A percentile compares a stretch with the other conserved stretches of the same genome.
phyloP scores from a whole-genome alignment of 1,140 invertebrate genomes.

The Eurosta solidaginis region DNA sequence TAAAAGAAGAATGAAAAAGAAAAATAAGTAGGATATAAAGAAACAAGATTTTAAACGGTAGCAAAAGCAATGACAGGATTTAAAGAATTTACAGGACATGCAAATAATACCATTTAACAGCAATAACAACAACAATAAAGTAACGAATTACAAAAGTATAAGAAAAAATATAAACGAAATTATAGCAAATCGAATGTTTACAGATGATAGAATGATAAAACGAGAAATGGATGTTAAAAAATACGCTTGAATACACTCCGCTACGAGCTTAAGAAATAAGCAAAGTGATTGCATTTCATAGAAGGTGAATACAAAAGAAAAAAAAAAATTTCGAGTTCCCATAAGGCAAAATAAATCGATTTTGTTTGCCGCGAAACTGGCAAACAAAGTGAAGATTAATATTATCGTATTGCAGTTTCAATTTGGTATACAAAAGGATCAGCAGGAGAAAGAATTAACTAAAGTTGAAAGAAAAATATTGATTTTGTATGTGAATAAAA shows the following conservation, averaged over 20 bases:
- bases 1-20: background rate
- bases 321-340: background rate
- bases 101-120: background rate
- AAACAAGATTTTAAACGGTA: background rate
- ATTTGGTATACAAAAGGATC: too few relatives aligned
- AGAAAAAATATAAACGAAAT: constrained; percentile 19
- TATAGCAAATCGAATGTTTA: constrained; percentile 6
- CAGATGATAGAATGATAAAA: background rate
- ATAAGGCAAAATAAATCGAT: constrained; percentile 7
- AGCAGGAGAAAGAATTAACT: too few relatives aligned
- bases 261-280: background rate
- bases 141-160: background rate
- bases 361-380: background rate
- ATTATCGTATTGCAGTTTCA: background rate
- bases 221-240: background rate
- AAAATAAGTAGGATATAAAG: background rate
- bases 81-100: constrained; percentile 1
- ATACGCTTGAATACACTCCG: background rate
- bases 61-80: background rate
- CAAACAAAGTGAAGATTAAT: constrained; percentile 19
- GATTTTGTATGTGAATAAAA: background rate
- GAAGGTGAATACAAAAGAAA: background rate
- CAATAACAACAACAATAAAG: background rate
- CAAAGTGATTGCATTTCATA: background rate
- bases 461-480: constrained; percentile 14